Base-by-base conservation (phyloP, 2,113 vertebrate species). In the Nannospalax galili region DNA sequence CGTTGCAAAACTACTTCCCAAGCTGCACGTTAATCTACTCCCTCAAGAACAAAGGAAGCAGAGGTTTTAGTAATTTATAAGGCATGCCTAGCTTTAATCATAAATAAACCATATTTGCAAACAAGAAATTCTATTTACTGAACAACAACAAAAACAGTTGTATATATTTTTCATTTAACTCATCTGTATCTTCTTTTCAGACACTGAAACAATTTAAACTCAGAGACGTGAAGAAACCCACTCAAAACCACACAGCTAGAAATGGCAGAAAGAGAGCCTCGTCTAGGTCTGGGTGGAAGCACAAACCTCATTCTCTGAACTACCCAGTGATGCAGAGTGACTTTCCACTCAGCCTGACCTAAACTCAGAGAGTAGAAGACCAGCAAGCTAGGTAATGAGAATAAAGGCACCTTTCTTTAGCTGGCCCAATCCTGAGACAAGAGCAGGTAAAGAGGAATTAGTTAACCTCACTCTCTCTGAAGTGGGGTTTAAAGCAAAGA, bases 191-290 rank as follows among this genome's bases (percentile, higher is more conserved):
- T 78, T 52, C 82, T 94, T 86, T 81, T 92, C 14, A 37, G 0
- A 73, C 40, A 95, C 8, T 16, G n/a, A 92, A 93, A 95, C 40
- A 69, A 17, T 10, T 6, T 20, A 92, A 78, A 65, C 70, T 88
- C 92, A 96, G 89, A 94, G 77, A 97, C 22, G 74, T 67, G n/a
- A 95, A 95, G 37, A 16, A 88, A 72, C 17, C 79, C 77, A 91
- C 60, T 16, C 19, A 45, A 92, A 84, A 40, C 81, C 84, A 88
- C 70, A 92, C 12, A 95, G 42, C 81, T 75, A 56, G 22, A 12
- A 64, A 81, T 7, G 56, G 52, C 42, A 84, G 40, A 75, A 20
- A 37, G 32, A n/a, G 24, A 40, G 62, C 30, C 35, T 24, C 48
- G 69, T 60, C 48, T 67, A 60, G 69, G 70, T 42, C 20, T 24